phyloP scores from a whole-genome alignment of 2,888 invertebrate species.

The Phyllotreta striolata region DNA sequence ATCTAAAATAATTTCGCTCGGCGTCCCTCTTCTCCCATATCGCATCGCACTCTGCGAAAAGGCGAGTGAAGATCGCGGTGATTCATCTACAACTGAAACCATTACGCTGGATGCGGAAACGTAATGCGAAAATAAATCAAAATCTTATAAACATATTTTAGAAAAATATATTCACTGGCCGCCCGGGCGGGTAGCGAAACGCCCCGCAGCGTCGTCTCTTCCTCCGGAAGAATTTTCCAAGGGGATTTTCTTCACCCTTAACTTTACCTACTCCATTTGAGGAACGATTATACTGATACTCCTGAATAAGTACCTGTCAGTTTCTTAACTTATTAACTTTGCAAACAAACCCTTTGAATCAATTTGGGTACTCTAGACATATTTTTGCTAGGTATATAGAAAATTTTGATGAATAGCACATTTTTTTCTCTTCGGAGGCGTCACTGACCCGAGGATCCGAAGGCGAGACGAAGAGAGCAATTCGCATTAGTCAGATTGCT shows the following conservation, averaged over 20 bases:
- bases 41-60: conserved; percentile 19
- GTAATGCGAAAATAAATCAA: conserved; percentile 55
- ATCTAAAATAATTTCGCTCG: conserved; percentile 39
- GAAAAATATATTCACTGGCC: conserved; percentile 52
- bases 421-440: conserved; percentile 1
- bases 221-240: conserved; percentile 12
- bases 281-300: no score
- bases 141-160: conserved; percentile 56
- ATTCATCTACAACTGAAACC: conserved; percentile 48
- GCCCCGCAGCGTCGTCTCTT: not conserved
- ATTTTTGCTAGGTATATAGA: not conserved
- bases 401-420: not conserved
- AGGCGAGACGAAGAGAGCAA: conserved; percentile 36
- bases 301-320: no score
- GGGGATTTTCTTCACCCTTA: no score
- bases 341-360: no score
- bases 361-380: not conserved
- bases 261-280: no score
- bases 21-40: conserved; percentile 32
- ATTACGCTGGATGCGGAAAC: conserved; percentile 47
- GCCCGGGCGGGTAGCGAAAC: conserved; percentile 33
- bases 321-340: no score
- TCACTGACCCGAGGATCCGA: not conserved
- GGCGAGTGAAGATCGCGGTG: conserved; percentile 43
- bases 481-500: conserved; percentile 61